A percentile compares a stretch with the other conserved stretches of the same genome.
Conservation (phyloP, 2,888 invertebrate genomes). For the Thumatha senex region DNA sequence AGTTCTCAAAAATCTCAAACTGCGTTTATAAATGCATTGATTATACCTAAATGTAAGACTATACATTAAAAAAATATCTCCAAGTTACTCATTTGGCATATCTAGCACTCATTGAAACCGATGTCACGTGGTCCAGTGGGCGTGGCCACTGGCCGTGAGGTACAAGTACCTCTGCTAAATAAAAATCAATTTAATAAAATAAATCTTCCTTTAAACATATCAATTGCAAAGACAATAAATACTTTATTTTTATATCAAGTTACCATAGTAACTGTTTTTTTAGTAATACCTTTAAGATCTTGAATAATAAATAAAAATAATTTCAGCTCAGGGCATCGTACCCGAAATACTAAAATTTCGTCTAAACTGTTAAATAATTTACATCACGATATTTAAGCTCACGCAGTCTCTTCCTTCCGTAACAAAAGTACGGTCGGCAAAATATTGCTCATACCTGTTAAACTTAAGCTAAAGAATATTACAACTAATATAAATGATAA, state of each 20-base stretch:
- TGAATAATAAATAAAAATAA: slow-evolving; percentile 3
- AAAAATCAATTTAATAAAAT: slow-evolving; percentile 11
- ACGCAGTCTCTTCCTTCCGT: slow-evolving; percentile 7
- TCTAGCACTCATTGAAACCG: slow-evolving; percentile 33
- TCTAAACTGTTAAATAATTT: background rate
- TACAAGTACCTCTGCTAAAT: background rate
- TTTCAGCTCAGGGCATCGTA: background rate
- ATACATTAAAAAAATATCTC: slow-evolving; percentile 43
- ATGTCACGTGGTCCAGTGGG: background rate
- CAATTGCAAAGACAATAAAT: too few species aligned
- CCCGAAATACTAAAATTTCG: background rate
- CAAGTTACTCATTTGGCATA: slow-evolving; percentile 43
- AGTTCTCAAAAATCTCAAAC: slow-evolving; percentile 5
- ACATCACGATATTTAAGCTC: background rate
- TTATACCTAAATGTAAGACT: slow-evolving; percentile 29
- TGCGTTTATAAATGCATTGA: slow-evolving; percentile 33
- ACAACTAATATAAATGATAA: slow-evolving; percentile 16
- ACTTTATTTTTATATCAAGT: too few species aligned
- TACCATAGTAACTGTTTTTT: too few species aligned
- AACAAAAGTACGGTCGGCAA: background rate
- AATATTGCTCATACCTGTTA: slow-evolving; percentile 2
- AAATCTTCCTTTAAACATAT: too few species aligned
- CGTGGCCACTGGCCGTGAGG: slow-evolving; percentile 7
- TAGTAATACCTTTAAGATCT: background rate
- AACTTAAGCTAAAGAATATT: slow-evolving; percentile 18